phyloP scores from a whole-genome alignment of 2,113 vertebrate genomes.

The Saimiri boliviensis region DNA sequence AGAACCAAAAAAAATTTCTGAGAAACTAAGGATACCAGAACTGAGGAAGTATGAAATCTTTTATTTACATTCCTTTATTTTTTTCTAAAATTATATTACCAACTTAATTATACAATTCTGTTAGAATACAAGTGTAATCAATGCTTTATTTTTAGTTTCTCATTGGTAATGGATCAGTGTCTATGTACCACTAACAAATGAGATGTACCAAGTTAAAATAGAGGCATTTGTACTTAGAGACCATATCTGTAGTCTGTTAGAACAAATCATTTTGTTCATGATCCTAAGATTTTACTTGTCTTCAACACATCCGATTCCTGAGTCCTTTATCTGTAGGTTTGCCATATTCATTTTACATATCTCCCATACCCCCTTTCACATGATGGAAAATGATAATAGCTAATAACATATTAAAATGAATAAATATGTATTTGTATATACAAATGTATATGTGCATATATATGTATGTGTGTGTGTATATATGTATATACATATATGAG shows the following conservation, averaged over 20 bases:
- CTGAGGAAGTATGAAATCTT: neutral
- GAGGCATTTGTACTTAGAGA: neutral
- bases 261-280: neutral
- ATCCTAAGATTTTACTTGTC: neutral
- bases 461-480: too few relatives aligned
- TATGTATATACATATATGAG: too few relatives aligned
- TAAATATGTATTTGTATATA: neutral
- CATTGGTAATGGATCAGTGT: neutral
- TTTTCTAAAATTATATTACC: neutral
- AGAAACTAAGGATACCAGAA: neutral
- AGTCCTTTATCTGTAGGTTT: neutral
- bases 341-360: neutral
- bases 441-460: too few relatives aligned
- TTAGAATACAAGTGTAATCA: neutral
- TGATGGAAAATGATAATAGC: neutral
- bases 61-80: neutral
- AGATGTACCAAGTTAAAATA: neutral
- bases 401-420: slow-evolving; percentile 17
- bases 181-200: neutral
- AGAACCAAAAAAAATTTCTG: neutral
- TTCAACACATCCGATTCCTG: neutral
- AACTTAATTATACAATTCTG: neutral
- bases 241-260: neutral
- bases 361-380: neutral
- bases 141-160: slow-evolving; percentile 12